A percentile compares a stretch with the other conserved stretches of the same genome.
These are phyloP conservation scores for Sturnira hondurensis DNA, from an alignment of 2,113 vertebrate species.

Conservation along the genomic window DNA sequence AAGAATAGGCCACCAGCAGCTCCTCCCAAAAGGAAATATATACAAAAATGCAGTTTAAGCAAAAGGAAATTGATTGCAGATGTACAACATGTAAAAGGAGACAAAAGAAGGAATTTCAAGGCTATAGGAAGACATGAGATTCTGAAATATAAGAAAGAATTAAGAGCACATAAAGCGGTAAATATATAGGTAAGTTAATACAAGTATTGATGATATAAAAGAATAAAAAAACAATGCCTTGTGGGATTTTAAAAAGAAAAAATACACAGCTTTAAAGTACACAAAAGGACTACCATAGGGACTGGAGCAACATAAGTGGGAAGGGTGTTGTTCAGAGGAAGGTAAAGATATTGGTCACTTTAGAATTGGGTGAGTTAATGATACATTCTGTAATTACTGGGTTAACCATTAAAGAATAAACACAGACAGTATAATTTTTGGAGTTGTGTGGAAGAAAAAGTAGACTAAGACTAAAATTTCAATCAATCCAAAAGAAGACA, in stretches of 20 bases:
- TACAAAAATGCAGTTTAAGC: background rate
- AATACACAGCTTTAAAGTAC: background rate
- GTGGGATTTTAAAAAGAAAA: background rate
- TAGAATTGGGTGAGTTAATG: background rate
- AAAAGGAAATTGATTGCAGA: constrained; percentile 23
- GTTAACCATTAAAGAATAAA: background rate
- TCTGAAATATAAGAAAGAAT: background rate
- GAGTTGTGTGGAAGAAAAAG: background rate
- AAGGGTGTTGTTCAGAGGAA: background rate
- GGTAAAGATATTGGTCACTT: background rate
- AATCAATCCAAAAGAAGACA: background rate
- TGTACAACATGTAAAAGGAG: background rate
- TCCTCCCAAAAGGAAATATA: background rate
- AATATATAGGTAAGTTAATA: background rate
- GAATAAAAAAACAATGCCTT: background rate
- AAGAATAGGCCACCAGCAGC: background rate
- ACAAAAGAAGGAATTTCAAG: background rate
- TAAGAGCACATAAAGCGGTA: background rate
- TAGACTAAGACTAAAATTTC: background rate
- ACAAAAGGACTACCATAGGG: background rate
- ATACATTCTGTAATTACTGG: background rate
- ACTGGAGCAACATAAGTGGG: background rate
- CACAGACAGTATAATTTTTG: background rate
- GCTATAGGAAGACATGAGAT: background rate
- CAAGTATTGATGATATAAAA: background rate